Evolutionary conservation across 1,140 invertebrate genomes (phyloP), one percentile per base, ranked within the genome.

Genomic region (Leptinotarsa undecemlineata): DNA sequence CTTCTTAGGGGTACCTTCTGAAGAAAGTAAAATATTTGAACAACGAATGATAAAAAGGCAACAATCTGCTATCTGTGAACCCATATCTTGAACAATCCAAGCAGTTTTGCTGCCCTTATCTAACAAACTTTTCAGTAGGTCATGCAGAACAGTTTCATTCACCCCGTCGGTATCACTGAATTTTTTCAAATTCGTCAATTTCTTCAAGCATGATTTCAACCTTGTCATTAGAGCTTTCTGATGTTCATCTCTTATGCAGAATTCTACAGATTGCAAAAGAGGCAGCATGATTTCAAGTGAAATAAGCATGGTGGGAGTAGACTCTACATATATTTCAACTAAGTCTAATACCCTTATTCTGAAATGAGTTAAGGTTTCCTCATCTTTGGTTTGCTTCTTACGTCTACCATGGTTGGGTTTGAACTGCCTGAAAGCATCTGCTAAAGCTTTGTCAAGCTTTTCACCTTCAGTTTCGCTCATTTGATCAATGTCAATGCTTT

Each of bases 381-480:
- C 90, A 71, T 90, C 86, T 82, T 90, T 91, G 17, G 86, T 87
- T 79, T 92, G 91, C 77, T 91, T 91, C 75, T 91, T 92, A 80
- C 88, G 88, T 47, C 85, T 88, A 13, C 85, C 84, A 6, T 84
- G 83, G 75, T 88, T 89, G 74, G 91, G 87, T 75, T 88, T 89
- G 71, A 91, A 88, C 71, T 90, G 87, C 80, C 88, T 90, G 80
- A 95, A 94, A 2, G 91, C 92, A 61, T 89, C 88, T 1, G 90
- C 90, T 26, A 95, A 82, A 2, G 91, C 91, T 78, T 89, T 85
- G 80, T 95, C 90, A 4, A 94, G 84, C 76, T 89, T 89, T 76
- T 90, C 89, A 5, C 93, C 93, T 83, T 94, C 91, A 76, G 90
- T 91, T 79, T 95, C 93, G 74, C 88, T 88, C 61, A 95, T 90